phyloP scores from a whole-genome alignment of 30 jellyfish, hydroid and myxozoan genomes.

The Mastigias papua region DNA sequence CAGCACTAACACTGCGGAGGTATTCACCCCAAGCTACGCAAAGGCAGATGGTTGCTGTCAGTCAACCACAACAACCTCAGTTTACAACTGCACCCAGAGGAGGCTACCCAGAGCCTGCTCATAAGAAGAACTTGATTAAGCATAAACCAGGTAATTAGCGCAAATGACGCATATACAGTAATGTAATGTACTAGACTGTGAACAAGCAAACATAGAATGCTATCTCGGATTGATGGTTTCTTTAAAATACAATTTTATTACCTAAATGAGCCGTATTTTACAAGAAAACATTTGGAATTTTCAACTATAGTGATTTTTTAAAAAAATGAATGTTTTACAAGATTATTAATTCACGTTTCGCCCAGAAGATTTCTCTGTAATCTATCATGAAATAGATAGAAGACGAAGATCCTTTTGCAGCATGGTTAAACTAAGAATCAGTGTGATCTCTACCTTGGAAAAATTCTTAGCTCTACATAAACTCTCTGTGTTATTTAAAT shows the following conservation, averaged over 20 bases:
- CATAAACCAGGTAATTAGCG: conserved; percentile 85
- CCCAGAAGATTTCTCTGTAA: no score
- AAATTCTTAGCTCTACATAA: neutral
- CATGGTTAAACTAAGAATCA: no score
- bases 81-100: neutral
- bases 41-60: neutral
- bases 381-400: no score
- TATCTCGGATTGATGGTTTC: no score
- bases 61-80: neutral
- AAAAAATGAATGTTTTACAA: no score
- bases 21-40: neutral
- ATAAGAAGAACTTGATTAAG: conserved; percentile 85
- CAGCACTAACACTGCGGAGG: neutral
- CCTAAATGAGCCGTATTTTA: no score
- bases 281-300: no score
- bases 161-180: neutral
- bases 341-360: no score
- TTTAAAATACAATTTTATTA: no score
- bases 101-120: conserved; percentile 29
- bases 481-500: neutral
- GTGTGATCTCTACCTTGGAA: neutral
- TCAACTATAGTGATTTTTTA: no score
- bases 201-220: neutral
- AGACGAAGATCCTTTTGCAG: no score
- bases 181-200: neutral